Percentiles rank a stretch among this genome's conserved stretches.
These are phyloP conservation scores for Tiliacea aurago DNA, from an alignment of 2,888 invertebrate genomes.

Conservation along the genomic window DNA sequence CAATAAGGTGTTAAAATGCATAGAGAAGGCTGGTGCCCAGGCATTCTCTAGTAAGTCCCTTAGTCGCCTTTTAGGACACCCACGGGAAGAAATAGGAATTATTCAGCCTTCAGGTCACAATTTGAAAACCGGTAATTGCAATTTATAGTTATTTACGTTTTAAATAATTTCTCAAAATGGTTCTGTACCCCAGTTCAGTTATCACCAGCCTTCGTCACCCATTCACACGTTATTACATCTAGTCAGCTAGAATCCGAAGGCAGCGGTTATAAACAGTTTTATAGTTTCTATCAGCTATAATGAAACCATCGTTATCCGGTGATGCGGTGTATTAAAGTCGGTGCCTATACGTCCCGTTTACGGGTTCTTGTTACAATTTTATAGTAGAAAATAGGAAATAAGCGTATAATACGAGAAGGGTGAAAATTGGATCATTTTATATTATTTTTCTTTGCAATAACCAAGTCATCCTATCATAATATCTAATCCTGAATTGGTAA, in stretches of 20 bases:
- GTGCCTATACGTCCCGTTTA: constrained; percentile 48
- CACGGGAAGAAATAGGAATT: no score
- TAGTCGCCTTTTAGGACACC: no score
- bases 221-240: constrained; percentile 29
- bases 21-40: no score
- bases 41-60: no score
- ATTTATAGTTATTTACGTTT: neutral
- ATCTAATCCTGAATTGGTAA: neutral
- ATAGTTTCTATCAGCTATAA: constrained; percentile 60
- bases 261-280: constrained; percentile 63
- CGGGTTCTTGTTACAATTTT: constrained; percentile 54
- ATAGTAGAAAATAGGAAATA: constrained; percentile 43
- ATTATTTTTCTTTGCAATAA: constrained; percentile 18
- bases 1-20: no score
- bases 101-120: no score
- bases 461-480: neutral
- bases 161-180: neutral
- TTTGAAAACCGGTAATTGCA: neutral
- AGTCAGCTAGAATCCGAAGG: constrained; percentile 42
- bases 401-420: constrained; percentile 29
- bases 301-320: constrained; percentile 58
- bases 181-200: neutral
- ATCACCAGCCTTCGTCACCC: neutral
- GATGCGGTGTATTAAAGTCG: constrained; percentile 48
- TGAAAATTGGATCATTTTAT: constrained; percentile 41